Conservation (phyloP, 2,113 vertebrate genomes). For the Tetrao urogallus region DNA sequence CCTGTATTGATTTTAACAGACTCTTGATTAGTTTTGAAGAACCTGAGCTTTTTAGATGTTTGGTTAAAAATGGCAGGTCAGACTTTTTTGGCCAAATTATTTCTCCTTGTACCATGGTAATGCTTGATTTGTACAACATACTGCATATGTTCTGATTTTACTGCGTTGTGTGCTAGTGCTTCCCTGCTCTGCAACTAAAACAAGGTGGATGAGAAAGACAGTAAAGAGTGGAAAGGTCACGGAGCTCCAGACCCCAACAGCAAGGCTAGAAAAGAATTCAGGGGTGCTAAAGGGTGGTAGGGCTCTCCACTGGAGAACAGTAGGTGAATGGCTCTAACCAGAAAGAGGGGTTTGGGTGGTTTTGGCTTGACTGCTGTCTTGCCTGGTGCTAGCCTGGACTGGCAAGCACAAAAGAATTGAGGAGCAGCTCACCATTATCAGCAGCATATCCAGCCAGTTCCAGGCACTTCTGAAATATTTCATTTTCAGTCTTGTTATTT, state of each 20-base stretch:
- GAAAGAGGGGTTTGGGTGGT: background rate
- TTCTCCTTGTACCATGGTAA: background rate
- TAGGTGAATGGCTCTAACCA: background rate
- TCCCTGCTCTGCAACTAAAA: background rate
- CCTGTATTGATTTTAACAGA: background rate
- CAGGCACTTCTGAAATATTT: constrained; percentile 69
- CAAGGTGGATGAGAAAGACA: no score
- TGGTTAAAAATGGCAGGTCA: background rate
- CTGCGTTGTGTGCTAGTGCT: rapidly evolving
- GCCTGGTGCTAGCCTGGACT: background rate
- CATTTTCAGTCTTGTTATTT: constrained; percentile 52
- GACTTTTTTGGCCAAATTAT: background rate
- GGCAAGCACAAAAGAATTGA: background rate
- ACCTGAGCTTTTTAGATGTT: background rate
- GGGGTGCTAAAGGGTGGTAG: background rate
- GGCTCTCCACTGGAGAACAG: background rate
- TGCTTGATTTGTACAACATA: background rate
- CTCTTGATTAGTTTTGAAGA: background rate
- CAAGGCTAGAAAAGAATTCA: background rate
- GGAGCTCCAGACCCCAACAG: background rate
- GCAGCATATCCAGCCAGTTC: constrained; percentile 74
- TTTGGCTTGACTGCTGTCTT: rapidly evolving
- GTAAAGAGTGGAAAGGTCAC: rapidly evolving
- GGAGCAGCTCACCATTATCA: constrained; percentile 59
- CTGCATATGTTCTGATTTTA: no score